These are phyloP conservation scores for Acanthosepion pharaonis DNA, from an alignment of 2,888 invertebrate species.

Conservation along the genomic window DNA sequence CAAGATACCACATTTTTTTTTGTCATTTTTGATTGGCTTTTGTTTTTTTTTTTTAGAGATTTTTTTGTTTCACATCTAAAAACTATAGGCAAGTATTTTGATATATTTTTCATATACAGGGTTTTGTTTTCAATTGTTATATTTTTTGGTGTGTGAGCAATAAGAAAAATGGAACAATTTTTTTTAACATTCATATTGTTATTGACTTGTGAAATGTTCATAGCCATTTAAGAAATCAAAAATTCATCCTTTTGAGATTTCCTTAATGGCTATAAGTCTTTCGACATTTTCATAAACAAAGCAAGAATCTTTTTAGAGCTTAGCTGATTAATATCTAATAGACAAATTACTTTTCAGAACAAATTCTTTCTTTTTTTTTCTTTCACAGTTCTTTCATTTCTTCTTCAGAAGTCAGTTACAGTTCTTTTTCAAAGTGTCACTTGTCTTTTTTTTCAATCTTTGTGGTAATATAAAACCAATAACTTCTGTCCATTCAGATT, in stretches of 20 bases:
- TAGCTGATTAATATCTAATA: conserved; percentile 33
- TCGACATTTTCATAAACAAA: conserved; percentile 22
- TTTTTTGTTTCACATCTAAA: conserved; percentile 24
- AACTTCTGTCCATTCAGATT: not conserved
- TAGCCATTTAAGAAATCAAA: not conserved
- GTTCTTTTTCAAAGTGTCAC: no score
- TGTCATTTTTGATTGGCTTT: not conserved
- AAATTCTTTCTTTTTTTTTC: not conserved
- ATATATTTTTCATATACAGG: conserved; percentile 22
- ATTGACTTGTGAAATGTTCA: not conserved
- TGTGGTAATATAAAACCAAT: not conserved
- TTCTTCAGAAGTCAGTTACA: not conserved
- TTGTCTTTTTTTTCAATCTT: not conserved
- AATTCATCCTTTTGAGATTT: not conserved
- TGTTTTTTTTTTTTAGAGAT: not conserved
- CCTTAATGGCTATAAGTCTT: not conserved
- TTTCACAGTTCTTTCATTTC: not conserved
- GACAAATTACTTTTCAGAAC: conserved; percentile 23
- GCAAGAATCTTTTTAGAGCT: not conserved
- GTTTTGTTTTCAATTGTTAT: conserved; percentile 2
- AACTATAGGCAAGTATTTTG: conserved; percentile 33
- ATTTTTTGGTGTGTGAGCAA: not conserved
- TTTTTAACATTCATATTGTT: conserved; percentile 33
- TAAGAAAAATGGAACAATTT: conserved; percentile 33
- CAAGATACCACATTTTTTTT: conserved; percentile 25